Evolutionary conservation across 2,888 invertebrate species (phyloP), one percentile per base, ranked within the genome.

Genomic region (Parnassius orleans): DNA sequence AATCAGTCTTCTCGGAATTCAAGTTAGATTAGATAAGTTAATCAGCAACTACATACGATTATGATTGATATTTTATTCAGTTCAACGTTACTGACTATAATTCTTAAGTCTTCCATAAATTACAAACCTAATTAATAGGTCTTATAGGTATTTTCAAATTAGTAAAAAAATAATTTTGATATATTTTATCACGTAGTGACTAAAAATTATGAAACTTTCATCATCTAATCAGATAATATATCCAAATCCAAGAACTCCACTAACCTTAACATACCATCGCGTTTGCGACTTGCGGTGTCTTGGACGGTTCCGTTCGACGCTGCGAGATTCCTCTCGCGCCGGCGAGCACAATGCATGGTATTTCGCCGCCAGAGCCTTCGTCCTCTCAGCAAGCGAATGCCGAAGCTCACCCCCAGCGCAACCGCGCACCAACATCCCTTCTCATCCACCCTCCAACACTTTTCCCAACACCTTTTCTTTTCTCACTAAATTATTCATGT

Each of bases 261-360:
- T 93, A 93, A 95, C 95, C 95, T 95, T 95, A 76, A 95, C 94
- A 81, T 95, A 95, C 94, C 94, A 94, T 86, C 93, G 91, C 65
- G 94, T 92, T 72, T 91, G 92, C 55, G 92, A 93, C 75, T 93
- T 93, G 77, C 90, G 85, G 68, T 90, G 92, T 65, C 91, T 85
- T 68, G 79, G 76, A 63, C 87, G 85, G 65, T 87, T 84, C 55
- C 87, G 87, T 68, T 87, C 88, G 46, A 79, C 71, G 71, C 83
- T 82, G 77, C 75, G 77, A 76, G 81, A 70, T 76, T 82, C 63
- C 66, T 63, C 72, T 64, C 81, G 83, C 43, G 77, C 83, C 57
- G 90, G 88, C 62, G 90, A 88, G 61, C 88, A 84, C 79, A 90
- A 79, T 68, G 90, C 88, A 71, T 91, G 87, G 73, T 89, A 90